Evolutionary conservation across 1,140 invertebrate genomes (phyloP).

Genomic region (Pseudomyrmex dendroicus): DNA sequence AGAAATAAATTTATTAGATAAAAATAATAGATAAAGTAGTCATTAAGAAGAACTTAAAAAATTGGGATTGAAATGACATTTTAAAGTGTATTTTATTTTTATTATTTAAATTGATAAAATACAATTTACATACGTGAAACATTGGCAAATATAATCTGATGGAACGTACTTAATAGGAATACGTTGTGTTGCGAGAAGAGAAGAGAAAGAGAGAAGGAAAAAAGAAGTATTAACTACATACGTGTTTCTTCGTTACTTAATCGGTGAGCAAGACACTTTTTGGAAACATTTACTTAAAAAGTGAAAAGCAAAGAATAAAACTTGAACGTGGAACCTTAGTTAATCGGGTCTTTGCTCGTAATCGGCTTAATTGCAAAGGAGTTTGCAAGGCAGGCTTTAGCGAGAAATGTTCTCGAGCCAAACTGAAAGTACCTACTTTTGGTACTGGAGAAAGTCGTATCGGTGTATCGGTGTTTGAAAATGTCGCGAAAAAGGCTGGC

Average conservation of each 20-base stretch:
- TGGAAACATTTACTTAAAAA: conserved; percentile 20
- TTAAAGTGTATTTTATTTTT: conserved; percentile 7
- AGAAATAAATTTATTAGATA: no score
- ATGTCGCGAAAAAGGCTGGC: neutral
- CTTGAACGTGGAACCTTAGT: conserved; percentile 44
- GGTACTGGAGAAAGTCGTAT: conserved; percentile 5
- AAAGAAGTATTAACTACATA: no score
- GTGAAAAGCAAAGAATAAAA: conserved; percentile 39
- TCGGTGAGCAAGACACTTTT: conserved; percentile 19
- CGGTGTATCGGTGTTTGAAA: conserved; percentile 40
- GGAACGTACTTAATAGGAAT: neutral
- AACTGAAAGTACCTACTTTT: conserved; percentile 46
- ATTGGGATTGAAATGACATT: neutral
- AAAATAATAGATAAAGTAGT: no score
- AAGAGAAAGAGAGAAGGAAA: neutral
- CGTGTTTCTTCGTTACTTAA: neutral
- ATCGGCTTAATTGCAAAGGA: conserved; percentile 68
- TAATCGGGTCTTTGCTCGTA: conserved; percentile 55
- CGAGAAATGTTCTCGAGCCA: conserved; percentile 13
- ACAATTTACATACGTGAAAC: neutral
- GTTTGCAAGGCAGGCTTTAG: conserved; percentile 44
- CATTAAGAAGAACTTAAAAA: neutral
- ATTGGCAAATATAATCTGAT: neutral
- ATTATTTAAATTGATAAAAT: conserved; percentile 4
- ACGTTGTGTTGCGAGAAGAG: neutral